Base-by-base conservation (phyloP, 2,888 invertebrate species). In the Chalcosyrphus nemorum region DNA sequence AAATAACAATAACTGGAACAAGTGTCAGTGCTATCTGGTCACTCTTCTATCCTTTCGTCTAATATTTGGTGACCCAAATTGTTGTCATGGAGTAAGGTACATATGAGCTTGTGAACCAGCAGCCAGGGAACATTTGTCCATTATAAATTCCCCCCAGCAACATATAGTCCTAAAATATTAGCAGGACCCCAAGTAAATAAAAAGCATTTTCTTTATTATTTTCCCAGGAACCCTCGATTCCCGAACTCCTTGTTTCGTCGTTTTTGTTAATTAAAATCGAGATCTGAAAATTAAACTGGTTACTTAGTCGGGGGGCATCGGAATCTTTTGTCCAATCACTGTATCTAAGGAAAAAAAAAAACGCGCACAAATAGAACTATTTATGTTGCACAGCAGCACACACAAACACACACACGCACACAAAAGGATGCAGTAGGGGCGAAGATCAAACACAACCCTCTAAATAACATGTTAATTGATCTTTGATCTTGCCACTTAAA, bases 401-500 rank as follows among this genome's bases (percentile, higher is more conserved):
- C 54, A n/a, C n/a, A n/a, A n/a, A n/a, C n/a, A n/a, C n/a, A n/a
- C 50, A 63, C 38, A 75, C 57, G 50, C 35, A 71, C 47, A 82
- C 52, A 71, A 66, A 77, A 82, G 72, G 77, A 77, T 72, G 9
- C 17, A 57, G 41, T 4, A 57, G 70, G 50, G 70, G 70, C 80
- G 52, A 70, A 84, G 68, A 80, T 80, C 84, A 80, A 74, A 84
- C 63, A 70, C 74, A 84, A 70, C 84, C 80, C 80, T 84, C 72
- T 59, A 75, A 80, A 57, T 80, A 84, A 80, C 80, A 84, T 84
- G 84, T 80, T 84, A 84, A 84, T 84, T 84, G 84, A 84, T 84
- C 84, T 84, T 84, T 84, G 84, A 84, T 84, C 84, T 72, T 11
- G 84, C 84, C 80, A 84, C 84, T 84, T 84, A 84, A 82, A 80